Base-by-base conservation (phyloP, 2,797 vertebrate species). In the Steatocranus sp. region DNA sequence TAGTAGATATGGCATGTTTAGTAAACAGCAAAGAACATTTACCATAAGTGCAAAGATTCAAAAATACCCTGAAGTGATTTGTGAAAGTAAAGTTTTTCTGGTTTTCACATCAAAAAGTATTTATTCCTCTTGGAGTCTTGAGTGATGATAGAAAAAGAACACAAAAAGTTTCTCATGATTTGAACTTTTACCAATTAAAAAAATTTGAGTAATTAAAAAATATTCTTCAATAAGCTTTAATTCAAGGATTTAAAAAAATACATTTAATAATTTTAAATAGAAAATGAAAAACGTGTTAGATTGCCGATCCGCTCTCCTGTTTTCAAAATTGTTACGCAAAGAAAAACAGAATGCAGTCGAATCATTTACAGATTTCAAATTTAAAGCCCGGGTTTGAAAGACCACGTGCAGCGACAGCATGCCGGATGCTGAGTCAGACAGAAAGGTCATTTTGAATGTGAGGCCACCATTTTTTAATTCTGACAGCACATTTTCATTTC, bases 331-430 rank as follows among this genome's bases (percentile, higher is more conserved):
- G 34, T 61, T 34, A 15, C 2, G 2, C n/a, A 68, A 41, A 68
- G 61, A 41, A 7, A 46, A 70, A 3, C 66, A 43, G 20, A 41
- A 41, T 0, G 61, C 36, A 7, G 20, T 68, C 8, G 4, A 68
- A 18, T 70, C 3, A 17, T 70, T 70, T 43, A 43, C 8, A 27
- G 38, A 1, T 0, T 43, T 68, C 1, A 68, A 15, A 68, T 68
- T 17, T 43, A 11, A 68, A 68, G 8, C 0, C 2, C 2, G 0
- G 2, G 8, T 68, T 68, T 43, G 20, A 68, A 15, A 0, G 1
- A 17, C 15, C 6, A 0, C 0, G 9, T 0, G 38, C 66, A 18
- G 10, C 41, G 38, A 5, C 23, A 1, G 1, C 20, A 2, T 23
- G 7, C 8, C 1, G 5, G 8, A 5, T 27, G 38, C 10, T 46